Base-by-base conservation (phyloP, 2,888 invertebrate species). In the Lamellibrachia columna region DNA sequence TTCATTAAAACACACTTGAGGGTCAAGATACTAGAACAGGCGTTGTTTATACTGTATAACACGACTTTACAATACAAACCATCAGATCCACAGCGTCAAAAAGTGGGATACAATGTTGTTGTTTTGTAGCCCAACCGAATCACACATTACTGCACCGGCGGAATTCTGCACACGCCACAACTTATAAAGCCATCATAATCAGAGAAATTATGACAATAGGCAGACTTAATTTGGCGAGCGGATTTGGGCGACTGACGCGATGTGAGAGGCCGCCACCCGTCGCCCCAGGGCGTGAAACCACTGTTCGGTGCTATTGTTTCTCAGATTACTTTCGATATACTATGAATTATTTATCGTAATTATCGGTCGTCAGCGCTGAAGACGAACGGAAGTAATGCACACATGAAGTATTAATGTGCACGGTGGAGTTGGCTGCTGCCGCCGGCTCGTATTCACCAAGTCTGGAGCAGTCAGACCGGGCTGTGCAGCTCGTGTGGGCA, bases 321-420 rank as follows among this genome's bases (percentile, higher is more conserved):
- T 75, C 75, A 3, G 22, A 75, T 75, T 75, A 75, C 75, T 75
- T 75, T 75, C 75, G 75, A 75, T 75, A 22, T 22, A 75, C 75
- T 75, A 75, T 75, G 75, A 75, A 22, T 75, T 75, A 75, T 75
- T 75, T 75, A 75, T 75, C 22, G 75, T 75, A 75, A 75, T 75
- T 75, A 6, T 75, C 75, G 75, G 22, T 22, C 15, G 75, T 75
- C 15, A 22, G 75, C 75, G 75, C 75, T 4, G 75, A 75, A n/a
- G n/a, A 75, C 75, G 22, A 75, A 3, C 75, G 75, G 22, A 75
- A 75, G 75, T 75, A 22, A 15, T 75, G 75, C n/a, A n/a, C 75
- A 75, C 75, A 22, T 75, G 75, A 11, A 22, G 75, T 75, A 75
- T 75, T 75, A 11, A 75, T 75, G 75, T n/a, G 75, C 6, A 6